Conservation (phyloP, 2,797 vertebrate species). For the Argentina silus region DNA sequence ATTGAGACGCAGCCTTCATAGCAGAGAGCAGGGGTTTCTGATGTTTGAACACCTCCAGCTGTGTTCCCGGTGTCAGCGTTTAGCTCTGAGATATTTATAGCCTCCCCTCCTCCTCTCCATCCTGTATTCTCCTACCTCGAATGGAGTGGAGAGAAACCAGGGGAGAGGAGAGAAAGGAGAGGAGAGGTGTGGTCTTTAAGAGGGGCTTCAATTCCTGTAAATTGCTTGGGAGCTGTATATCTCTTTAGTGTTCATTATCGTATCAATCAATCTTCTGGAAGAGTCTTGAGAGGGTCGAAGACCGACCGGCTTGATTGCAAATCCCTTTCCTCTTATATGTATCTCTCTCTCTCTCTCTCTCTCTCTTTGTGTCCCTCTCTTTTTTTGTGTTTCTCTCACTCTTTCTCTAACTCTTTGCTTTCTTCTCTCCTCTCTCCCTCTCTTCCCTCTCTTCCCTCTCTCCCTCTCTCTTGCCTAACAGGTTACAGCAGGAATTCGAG, state of each 20-base stretch:
- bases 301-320: constrained; percentile 31
- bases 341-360: background rate
- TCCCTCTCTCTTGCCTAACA: constrained; percentile 45
- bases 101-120: constrained; percentile 49
- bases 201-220: no score
- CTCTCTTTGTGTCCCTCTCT: constrained; percentile 28
- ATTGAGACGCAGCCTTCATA: constrained; percentile 50
- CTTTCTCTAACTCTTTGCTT: background rate
- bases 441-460: constrained; percentile 35
- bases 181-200: no score
- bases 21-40: constrained; percentile 58
- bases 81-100: constrained; percentile 72
- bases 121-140: constrained; percentile 41
- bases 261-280: constrained; percentile 71
- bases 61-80: constrained; percentile 68
- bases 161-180: background rate
- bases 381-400: constrained; percentile 35
- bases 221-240: background rate
- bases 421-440: constrained; percentile 15
- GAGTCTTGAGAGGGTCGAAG: constrained; percentile 62
- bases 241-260: constrained; percentile 58
- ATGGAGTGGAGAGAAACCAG: constrained; percentile 43
- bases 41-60: constrained; percentile 69
- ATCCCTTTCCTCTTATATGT: constrained; percentile 32
- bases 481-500: constrained; percentile 96